phyloP scores from a whole-genome alignment of 2,888 invertebrate genomes.

The Protula sp. region DNA sequence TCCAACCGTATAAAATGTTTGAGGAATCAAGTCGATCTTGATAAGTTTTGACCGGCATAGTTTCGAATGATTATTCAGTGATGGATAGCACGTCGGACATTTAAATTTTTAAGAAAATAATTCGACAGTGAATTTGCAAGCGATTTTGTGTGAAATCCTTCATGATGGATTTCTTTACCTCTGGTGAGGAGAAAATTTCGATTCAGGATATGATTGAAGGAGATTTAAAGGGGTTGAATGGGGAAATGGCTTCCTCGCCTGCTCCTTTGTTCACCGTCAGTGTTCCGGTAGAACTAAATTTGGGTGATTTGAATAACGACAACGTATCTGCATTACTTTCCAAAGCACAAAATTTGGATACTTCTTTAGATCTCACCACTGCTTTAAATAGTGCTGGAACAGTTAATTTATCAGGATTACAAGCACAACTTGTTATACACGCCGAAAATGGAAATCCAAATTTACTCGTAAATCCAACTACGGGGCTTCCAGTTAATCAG shows the following conservation, averaged over 20 bases:
- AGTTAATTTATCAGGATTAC: not conserved
- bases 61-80: no score
- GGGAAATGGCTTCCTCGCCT: not conserved
- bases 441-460: slow-evolving; percentile 22
- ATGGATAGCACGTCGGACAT: not conserved
- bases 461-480: slow-evolving; percentile 77
- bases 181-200: slow-evolving; percentile 42
- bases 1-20: no score
- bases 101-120: slow-evolving; percentile 12
- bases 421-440: no score
- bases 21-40: no score
- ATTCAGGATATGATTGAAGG: slow-evolving; percentile 86
- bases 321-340: not conserved
- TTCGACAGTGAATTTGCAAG: no score
- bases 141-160: not conserved
- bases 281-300: not conserved
- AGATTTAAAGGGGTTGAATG: slow-evolving; percentile 61
- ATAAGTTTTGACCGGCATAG: no score
- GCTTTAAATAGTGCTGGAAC: not conserved
- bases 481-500: slow-evolving; percentile 70
- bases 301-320: not conserved
- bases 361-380: not conserved
- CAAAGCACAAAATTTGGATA: not conserved
- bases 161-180: slow-evolving; percentile 23
- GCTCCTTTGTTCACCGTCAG: no score